Base-by-base conservation (phyloP, 2,113 vertebrate species). In the Centrocercus urophasianus region DNA sequence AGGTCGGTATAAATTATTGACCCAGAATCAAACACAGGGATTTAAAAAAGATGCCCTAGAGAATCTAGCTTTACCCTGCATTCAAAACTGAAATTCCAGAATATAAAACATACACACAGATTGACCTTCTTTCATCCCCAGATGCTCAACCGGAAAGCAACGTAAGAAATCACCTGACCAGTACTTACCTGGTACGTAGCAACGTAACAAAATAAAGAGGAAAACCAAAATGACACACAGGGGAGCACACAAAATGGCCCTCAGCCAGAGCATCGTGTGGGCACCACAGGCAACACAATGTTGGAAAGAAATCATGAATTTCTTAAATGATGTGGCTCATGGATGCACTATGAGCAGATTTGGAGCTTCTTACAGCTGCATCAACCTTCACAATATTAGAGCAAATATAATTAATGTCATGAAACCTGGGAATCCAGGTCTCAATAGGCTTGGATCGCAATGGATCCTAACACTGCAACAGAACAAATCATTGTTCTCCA, bases 211-310 rank as follows among this genome's bases (percentile, higher is more conserved):
- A 71, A 27, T 22, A 38, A 74, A 45, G 69, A 76, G 6, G 6
- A 73, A 76, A 45, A 18, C 8, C 28, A 30, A 85, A 45, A 56
- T 47, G 0, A 20, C 36, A 8, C 17, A 36, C 9, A 83, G 83
- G 8, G 21, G 38, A 43, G 42, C 42, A 43, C 42, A 43, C 42
- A 43, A 43, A 43, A 43, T 43, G 42, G 42, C 42, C 15, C 42
- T 16, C 42, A 43, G 42, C 42, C 42, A 45, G 36, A 86, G 21
- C 38, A 61, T 17, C 0, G 0, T 32, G 36, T 25, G 69, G 69
- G 50, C n/a, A 83, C 42, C 30, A 25, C n/a, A 47, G 61, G 61
- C 70, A 84, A 27, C 0, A 0, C 0, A 0, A 86, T 47, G 28
- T 17, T 32, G 34, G 71, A 82, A 91, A 66, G 70, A 84, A 61